Conservation (phyloP, 2,888 invertebrate species). For the Lysandra bellargus region DNA sequence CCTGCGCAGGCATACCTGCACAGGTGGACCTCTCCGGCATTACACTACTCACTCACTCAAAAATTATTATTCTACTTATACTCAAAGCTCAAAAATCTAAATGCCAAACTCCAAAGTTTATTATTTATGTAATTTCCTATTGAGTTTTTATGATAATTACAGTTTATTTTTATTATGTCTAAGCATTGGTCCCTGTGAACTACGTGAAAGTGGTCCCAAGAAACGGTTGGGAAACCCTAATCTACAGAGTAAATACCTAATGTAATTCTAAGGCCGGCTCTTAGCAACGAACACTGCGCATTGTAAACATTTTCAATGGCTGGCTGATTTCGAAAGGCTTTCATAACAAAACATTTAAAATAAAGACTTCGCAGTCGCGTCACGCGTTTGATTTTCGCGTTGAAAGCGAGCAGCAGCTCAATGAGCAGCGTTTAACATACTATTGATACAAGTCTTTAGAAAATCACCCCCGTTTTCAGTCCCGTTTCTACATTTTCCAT, state of each 20-base stretch:
- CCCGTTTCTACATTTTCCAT: slow-evolving; percentile 75
- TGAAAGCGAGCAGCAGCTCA: slow-evolving; percentile 72
- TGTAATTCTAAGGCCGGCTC: background rate
- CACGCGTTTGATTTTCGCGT: slow-evolving; percentile 44
- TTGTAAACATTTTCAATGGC: slow-evolving; percentile 11
- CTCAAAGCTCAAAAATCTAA: too few species aligned
- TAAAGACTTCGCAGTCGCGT: slow-evolving; percentile 45
- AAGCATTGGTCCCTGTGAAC: too few species aligned
- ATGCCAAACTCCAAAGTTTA: too few species aligned
- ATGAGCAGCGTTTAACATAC: slow-evolving; percentile 75
- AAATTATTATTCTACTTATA: too few species aligned
- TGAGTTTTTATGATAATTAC: too few species aligned
- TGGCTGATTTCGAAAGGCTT: slow-evolving; percentile 3
- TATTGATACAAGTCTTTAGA: slow-evolving; percentile 76
- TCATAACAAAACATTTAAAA: slow-evolving; percentile 41
- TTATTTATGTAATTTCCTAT: too few species aligned
- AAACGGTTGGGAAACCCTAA: too few species aligned
- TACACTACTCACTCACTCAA: too few species aligned
- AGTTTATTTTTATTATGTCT: too few species aligned
- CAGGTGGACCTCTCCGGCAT: too few species aligned
- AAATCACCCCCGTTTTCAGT: slow-evolving; percentile 73
- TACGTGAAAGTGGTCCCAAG: too few species aligned
- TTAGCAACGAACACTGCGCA: slow-evolving; percentile 12
- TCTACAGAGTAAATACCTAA: background rate
- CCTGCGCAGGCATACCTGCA: too few species aligned